Base-by-base conservation (phyloP, 2,113 vertebrate genomes). In the Ammodytes dubius region DNA sequence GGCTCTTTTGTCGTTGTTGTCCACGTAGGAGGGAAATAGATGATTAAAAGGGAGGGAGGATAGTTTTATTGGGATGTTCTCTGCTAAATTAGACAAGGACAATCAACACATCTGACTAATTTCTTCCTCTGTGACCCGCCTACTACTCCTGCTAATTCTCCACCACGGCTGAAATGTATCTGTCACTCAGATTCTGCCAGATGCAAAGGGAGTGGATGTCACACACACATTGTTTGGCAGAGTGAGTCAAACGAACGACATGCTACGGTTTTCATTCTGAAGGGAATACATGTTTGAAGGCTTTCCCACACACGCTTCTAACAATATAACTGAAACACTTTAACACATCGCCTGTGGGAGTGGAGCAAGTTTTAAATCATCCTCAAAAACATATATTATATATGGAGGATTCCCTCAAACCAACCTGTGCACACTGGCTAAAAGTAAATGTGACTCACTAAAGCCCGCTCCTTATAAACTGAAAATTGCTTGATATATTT, bases 401-500 rank as follows among this genome's bases (percentile, higher is more conserved):
- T 27, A 27, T 27, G 66, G 56, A 89, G 76, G 69, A 81, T 81
- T 79, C 73, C 80, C 87, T 63, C 70, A 87, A 90, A 92, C 90
- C 87, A 84, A 92, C 88, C 88, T 87, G 89, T 88, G 85, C 75
- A 53, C 43, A 65, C 80, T 87, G 87, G 89, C 27, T 80, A 82
- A 89, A 87, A 88, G 91, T 90, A 88, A 90, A 91, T 90, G 88
- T 91, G 88, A 92, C 89, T 91, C 89, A 87, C 86, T 70, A 68
- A 89, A 89, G 89, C 90, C 50, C 64, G 87, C 84, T 90, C 69
- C 86, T 87, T 85, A 91, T 91, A 92, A 95, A 93, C 81, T 88
- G 70, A 89, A 27, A 93, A 93, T 93, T 85, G 90, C 88, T 87
- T 83, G 89, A 91, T 94, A 92, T 94, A 93, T 94, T 91, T 95